Evolutionary conservation across 2,113 vertebrate species (phyloP).

Genomic region (Gallinago undulata): DNA sequence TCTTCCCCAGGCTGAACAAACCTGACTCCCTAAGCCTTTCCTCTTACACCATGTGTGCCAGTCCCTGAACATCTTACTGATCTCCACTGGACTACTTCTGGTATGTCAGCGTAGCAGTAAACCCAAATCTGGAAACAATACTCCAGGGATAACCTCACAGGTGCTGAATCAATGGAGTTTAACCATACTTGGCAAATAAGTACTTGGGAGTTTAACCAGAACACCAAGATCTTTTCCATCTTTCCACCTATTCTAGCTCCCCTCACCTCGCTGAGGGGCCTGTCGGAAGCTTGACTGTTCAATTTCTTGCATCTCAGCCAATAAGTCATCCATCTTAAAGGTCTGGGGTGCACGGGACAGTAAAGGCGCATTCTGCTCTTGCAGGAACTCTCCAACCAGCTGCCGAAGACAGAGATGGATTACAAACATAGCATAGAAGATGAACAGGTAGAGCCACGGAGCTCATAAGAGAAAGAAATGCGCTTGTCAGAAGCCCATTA

Average conservation of each 20-base stretch:
- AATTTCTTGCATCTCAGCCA: conserved; percentile 99
- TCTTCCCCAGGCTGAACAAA: not conserved
- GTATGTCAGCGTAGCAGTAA: not conserved
- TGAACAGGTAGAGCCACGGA: not conserved
- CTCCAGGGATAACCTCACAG: not conserved
- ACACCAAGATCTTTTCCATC: not conserved
- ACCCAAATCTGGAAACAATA: not conserved
- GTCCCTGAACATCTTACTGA: not conserved
- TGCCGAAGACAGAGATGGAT: conserved; percentile 51
- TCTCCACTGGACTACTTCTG: not conserved
- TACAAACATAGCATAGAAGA: not conserved
- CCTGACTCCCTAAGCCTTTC: not conserved
- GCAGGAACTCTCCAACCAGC: conserved; percentile 95
- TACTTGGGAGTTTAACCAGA: not conserved
- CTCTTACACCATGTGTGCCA: not conserved
- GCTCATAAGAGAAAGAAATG: not conserved
- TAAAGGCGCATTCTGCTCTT: conserved; percentile 77
- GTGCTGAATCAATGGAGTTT: not conserved
- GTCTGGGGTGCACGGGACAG: conserved; percentile 90
- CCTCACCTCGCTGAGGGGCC: conserved; percentile 92
- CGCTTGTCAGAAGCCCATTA: not conserved
- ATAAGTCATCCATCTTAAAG: conserved; percentile 96
- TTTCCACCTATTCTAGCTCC: not conserved
- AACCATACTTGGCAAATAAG: too few relatives aligned
- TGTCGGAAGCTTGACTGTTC: conserved; percentile 94